Percentiles rank a stretch among this genome's conserved stretches.
Conservation (phyloP, 2,888 invertebrate genomes). For the Epistrophella euchroma region DNA sequence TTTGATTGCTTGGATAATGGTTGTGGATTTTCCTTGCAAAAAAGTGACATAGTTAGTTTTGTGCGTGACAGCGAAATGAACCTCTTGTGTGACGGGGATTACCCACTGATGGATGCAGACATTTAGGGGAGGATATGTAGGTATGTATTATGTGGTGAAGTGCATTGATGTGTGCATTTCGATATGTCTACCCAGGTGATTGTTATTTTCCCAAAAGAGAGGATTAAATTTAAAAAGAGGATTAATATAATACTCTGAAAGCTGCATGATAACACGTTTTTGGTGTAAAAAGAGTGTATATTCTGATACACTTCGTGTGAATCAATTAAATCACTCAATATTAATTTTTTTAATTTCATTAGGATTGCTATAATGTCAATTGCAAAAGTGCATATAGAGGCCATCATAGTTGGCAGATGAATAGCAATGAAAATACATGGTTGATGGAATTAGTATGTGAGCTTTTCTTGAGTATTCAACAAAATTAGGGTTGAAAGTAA, state of each 20-base stretch:
- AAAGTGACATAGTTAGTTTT: conserved; percentile 20
- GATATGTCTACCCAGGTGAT: conserved; percentile 1
- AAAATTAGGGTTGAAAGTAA: too few relatives aligned
- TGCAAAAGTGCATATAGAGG: too few relatives aligned
- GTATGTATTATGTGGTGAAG: neutral
- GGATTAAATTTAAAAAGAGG: conserved; percentile 13
- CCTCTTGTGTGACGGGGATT: conserved; percentile 15
- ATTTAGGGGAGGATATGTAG: neutral
- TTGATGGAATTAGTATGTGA: too few relatives aligned
- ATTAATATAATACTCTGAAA: conserved; percentile 26
- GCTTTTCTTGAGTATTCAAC: too few relatives aligned
- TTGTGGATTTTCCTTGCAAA: conserved; percentile 22
- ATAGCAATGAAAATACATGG: too few relatives aligned
- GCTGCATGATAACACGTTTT: conserved; percentile 27
- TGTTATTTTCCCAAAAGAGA: neutral
- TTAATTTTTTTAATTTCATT: too few relatives aligned
- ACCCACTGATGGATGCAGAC: neutral
- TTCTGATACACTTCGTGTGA: neutral
- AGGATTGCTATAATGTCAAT: too few relatives aligned
- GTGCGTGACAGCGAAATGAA: conserved; percentile 12
- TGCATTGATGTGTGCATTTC: conserved; percentile 38
- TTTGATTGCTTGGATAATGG: conserved; percentile 61
- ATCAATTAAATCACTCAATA: too few relatives aligned
- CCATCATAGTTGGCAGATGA: too few relatives aligned
- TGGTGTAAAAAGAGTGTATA: neutral